Base-by-base conservation (phyloP, 37 sponge, comb jelly and placozoan genomes). In the Ianthella basta region DNA sequence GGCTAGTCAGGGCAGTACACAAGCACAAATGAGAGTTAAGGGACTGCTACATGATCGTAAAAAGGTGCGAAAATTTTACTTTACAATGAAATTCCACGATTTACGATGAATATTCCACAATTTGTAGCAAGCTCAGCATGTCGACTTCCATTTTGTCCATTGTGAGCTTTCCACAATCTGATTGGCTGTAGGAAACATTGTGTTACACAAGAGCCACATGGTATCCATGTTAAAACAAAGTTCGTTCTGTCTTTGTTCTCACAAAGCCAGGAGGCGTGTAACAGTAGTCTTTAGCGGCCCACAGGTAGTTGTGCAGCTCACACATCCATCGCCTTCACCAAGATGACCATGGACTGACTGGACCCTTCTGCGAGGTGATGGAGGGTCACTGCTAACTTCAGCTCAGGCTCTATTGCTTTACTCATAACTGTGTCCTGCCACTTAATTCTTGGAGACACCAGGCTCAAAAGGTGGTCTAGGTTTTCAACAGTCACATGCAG, bases 281-380 rank as follows among this genome's bases (percentile, higher is more conserved):
- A 18, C 59, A 56, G 59, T n/a, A n/a, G n/a, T n/a, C n/a, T n/a
- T n/a, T n/a, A n/a, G n/a, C n/a, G n/a, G n/a, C n/a, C n/a, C n/a
- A n/a, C n/a, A n/a, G n/a, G n/a, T n/a, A n/a, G n/a, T n/a, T n/a
- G n/a, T n/a, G n/a, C n/a, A n/a, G n/a, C n/a, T n/a, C n/a, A n/a
- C n/a, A n/a, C n/a, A n/a, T n/a, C n/a, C n/a, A n/a, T n/a, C n/a
- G n/a, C n/a, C n/a, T n/a, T n/a, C n/a, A n/a, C n/a, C n/a, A n/a
- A n/a, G n/a, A 30, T 30, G n/a, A 64, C 27, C 29, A 30, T 64
- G 29, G 66, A 64, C 23, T 64, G 66, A 30, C 66, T 64, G 66
- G 66, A 24, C 29, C 66, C 66, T 64, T 64, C 66, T 29, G 66
- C 66, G 29, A 64, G 27, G n/a, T 64, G 66, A 30, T 64, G 66